Evolutionary conservation across 2,797 vertebrate genomes (phyloP).

Genomic region (Betta splendens): DNA sequence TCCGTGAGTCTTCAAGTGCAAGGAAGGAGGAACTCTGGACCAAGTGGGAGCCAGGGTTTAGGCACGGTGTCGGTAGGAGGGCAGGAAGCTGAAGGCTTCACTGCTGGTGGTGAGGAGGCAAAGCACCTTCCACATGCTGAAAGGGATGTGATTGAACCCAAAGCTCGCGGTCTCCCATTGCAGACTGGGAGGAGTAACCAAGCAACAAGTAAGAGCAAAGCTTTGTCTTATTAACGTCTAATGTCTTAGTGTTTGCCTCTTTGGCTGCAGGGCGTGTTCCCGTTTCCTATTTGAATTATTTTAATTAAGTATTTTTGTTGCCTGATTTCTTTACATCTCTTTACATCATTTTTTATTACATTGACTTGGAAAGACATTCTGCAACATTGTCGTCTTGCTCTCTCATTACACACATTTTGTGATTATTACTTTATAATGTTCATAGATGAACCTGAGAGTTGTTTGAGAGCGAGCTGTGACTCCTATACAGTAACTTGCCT

Average conservation of each 20-base stretch:
- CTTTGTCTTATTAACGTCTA: conserved; percentile 32
- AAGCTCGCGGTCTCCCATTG: conserved; percentile 43
- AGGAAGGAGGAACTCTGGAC: conserved; percentile 14
- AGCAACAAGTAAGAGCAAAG: conserved; percentile 64
- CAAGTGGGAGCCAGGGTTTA: conserved; percentile 32
- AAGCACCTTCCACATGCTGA: conserved; percentile 36
- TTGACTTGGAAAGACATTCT: too few species aligned
- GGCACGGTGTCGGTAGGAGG: conserved; percentile 16
- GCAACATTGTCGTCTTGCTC: not conserved
- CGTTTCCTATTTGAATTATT: too few species aligned
- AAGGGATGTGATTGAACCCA: conserved; percentile 34
- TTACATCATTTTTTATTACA: too few species aligned
- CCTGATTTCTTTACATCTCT: too few species aligned
- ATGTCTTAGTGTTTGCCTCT: conserved; percentile 17
- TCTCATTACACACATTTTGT: too few species aligned
- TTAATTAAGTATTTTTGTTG: too few species aligned
- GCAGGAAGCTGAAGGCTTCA: conserved; percentile 36
- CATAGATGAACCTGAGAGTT: too few species aligned
- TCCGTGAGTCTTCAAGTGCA: conserved; percentile 19
- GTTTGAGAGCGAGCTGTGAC: too few species aligned
- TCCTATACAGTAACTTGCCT: not conserved
- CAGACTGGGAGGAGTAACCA: conserved; percentile 53
- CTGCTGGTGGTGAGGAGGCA: conserved; percentile 33
- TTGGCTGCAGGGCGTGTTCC: not conserved
- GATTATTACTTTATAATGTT: too few species aligned